Base-by-base conservation (phyloP, 2,113 vertebrate genomes). In the Larimichthys crocea region DNA sequence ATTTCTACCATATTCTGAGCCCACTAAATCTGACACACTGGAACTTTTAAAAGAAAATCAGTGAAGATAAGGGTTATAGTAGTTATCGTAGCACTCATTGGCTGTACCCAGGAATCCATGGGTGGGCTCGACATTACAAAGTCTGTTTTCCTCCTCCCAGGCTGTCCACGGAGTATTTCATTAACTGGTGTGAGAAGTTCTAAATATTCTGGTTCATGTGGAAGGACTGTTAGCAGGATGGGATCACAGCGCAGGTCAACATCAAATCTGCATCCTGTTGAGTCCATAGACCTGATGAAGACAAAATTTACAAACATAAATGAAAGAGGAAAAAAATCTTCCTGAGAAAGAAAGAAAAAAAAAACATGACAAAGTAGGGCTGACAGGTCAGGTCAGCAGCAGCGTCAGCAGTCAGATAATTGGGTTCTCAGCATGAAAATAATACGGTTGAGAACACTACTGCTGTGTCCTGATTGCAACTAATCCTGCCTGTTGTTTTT, bases 381-480 rank as follows among this genome's bases (percentile, higher is more conserved):
- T 84, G 77, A 77, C 67, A 59, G 73, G 72, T 35, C 74, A 53
- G 65, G 72, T 24, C 57, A 7, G 78, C 7, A 22, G 63, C 61
- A 46, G 60, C 29, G 24, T 56, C 70, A 46, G 50, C 19, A 29
- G 55, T 79, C 68, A 76, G 55, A 46, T 87, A 86, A 88, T 88
- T 88, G 85, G 78, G 46, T 63, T 82, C 80, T 86, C 83, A 82
- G 85, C 72, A 46, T 82, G 75, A 86, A 82, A 77, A 86, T 83
- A 75, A 82, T 77, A 48, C 29, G 75, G 5, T 15, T 61, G 72
- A 53, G 20, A 79, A 82, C 67, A 74, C 52, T 52, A 26, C 35
- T 12, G 70, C 73, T 74, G 64, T 61, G 72, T 44, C 24, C n/a
- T 20, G 16, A 52, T 74, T 60, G 67, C 57, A 76, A 16, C 35